phyloP scores from a whole-genome alignment of 2,797 vertebrate species.

The Pseudochirops cupreus region DNA sequence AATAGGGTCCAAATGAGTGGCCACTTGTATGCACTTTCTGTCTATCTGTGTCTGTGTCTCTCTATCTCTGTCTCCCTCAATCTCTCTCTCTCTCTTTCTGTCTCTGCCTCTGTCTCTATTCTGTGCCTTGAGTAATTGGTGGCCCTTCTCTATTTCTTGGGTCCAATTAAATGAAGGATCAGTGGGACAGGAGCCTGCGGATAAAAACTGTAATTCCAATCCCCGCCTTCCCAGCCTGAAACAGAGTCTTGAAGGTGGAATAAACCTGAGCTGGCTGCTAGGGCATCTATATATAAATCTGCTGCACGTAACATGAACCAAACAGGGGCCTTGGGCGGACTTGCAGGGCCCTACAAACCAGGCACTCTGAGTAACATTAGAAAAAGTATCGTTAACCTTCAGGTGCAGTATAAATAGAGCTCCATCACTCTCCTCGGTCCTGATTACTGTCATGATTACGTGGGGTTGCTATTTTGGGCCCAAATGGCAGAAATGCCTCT shows the following conservation, averaged over 20 bases:
- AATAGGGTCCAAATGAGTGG: neutral
- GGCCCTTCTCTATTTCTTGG: neutral
- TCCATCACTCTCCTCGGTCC: slow-evolving; percentile 64
- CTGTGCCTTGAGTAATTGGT: neutral
- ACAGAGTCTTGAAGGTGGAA: neutral
- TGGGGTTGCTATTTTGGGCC: slow-evolving; percentile 77
- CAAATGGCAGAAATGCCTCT: slow-evolving; percentile 75
- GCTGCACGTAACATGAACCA: slow-evolving; percentile 1
- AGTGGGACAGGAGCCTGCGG: neutral
- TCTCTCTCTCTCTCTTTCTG: neutral
- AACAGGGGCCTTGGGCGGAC: neutral
- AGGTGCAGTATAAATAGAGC: slow-evolving; percentile 68
- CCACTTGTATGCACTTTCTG: neutral
- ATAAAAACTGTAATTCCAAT: neutral
- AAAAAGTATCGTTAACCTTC: slow-evolving; percentile 70
- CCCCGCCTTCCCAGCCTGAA: neutral
- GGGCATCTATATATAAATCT: slow-evolving; percentile 18
- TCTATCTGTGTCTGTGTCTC: neutral
- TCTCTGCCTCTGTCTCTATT: neutral
- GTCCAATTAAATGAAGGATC: neutral
- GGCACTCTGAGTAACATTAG: slow-evolving; percentile 5
- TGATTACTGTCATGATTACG: slow-evolving; percentile 73
- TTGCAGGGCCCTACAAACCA: neutral
- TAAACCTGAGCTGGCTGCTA: neutral
- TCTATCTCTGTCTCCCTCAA: neutral